phyloP scores from a whole-genome alignment of 2,113 vertebrate species.

The Melanerpes aurifrons region DNA sequence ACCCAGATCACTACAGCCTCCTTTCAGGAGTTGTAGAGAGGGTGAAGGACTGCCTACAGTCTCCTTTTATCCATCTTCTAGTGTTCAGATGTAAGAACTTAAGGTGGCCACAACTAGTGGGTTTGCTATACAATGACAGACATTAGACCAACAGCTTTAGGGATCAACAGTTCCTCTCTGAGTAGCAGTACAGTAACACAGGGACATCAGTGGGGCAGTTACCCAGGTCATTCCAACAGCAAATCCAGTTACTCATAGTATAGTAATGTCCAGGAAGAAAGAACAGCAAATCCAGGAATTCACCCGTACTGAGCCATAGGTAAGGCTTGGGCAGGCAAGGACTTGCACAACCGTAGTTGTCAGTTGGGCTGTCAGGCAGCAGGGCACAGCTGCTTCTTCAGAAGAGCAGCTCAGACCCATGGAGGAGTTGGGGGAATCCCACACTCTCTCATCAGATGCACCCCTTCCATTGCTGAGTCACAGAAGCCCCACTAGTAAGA shows the following conservation, averaged over 20 bases:
- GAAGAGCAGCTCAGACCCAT: background rate
- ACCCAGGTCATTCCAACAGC: background rate
- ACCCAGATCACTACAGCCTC: too few species aligned
- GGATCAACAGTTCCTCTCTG: background rate
- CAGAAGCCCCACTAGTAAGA: background rate
- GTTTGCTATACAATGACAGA: background rate
- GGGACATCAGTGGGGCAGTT: background rate
- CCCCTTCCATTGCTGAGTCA: accelerated
- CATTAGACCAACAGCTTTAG: background rate
- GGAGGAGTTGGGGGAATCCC: background rate
- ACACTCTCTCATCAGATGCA: background rate
- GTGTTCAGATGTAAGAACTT: background rate
- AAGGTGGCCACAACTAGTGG: accelerated
- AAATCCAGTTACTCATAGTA: background rate
- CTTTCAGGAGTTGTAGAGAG: too few species aligned
- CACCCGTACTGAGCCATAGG: background rate
- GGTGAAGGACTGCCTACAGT: too few species aligned
- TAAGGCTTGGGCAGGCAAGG: background rate
- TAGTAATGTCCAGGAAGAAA: background rate
- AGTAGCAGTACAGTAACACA: background rate
- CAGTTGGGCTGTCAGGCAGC: background rate
- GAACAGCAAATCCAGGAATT: background rate
- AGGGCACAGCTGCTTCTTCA: background rate
- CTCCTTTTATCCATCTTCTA: background rate
- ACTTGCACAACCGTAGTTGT: accelerated